A percentile compares a stretch with the other conserved stretches of the same genome.
Conservation (phyloP, 2,888 invertebrate genomes). For the Drosophila crucigera region DNA sequence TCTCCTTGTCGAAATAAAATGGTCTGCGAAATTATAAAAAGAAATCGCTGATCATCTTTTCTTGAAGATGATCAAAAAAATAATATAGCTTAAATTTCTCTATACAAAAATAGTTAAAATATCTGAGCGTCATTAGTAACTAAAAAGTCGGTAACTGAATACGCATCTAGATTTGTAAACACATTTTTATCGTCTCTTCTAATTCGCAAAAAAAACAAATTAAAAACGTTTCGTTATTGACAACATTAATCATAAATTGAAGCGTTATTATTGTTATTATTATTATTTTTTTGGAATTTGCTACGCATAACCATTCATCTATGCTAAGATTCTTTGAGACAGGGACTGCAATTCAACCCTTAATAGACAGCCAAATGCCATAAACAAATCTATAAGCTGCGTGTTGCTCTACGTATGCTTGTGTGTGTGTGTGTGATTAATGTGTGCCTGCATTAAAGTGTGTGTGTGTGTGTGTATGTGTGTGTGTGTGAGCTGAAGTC, state of each 20-base stretch:
- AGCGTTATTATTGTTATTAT: slow-evolving; percentile 16
- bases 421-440: slow-evolving; percentile 63
- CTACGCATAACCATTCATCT: slow-evolving; percentile 32
- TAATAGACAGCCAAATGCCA: slow-evolving; percentile 58
- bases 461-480: slow-evolving; percentile 53
- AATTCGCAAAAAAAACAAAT: not conserved
- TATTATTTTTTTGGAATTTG: slow-evolving; percentile 4
- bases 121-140: not conserved
- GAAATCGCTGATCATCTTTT: not conserved
- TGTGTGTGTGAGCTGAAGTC: slow-evolving; percentile 12
- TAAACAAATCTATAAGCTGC: slow-evolving; percentile 59
- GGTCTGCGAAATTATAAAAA: not conserved
- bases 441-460: slow-evolving; percentile 55
- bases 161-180: not conserved
- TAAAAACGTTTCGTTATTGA: not conserved
- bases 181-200: not conserved
- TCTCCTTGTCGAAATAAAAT: not conserved
- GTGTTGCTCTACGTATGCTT: slow-evolving; percentile 15
- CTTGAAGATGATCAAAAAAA: not conserved
- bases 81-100: not conserved
- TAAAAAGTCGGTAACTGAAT: not conserved
- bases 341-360: slow-evolving; percentile 46
- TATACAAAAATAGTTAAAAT: not conserved
- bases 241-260: slow-evolving; percentile 19
- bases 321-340: slow-evolving; percentile 31